Conservation (phyloP, 2,888 invertebrate species). For the Rosalia funebris region DNA sequence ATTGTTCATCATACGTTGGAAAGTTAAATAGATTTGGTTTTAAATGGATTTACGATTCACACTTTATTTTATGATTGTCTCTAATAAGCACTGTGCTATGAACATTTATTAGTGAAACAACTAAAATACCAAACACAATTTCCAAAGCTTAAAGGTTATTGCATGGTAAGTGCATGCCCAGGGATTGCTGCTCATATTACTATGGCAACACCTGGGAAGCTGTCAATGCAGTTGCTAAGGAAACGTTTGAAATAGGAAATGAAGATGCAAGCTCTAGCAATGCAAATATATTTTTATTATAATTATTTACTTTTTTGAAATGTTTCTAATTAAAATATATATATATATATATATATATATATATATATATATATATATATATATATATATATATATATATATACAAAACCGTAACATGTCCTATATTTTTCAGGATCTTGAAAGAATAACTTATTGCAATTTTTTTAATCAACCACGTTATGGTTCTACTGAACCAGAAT, state of each 20-base stretch:
- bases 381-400: background rate
- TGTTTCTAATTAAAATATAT: background rate
- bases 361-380: background rate
- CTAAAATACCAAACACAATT: background rate
- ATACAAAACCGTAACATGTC: background rate
- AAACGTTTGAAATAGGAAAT: background rate
- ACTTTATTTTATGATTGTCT: background rate
- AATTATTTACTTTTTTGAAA: background rate
- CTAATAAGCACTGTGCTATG: background rate
- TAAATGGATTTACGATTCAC: no score
- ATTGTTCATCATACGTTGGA: no score
- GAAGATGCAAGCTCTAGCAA: background rate
- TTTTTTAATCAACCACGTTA: no score
- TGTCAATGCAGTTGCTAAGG: constrained; percentile 1
- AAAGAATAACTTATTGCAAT: no score
- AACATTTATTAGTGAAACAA: background rate
- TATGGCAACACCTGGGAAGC: constrained; percentile 3
- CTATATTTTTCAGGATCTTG: background rate
- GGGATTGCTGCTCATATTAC: constrained; percentile 5
- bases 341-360: no score
- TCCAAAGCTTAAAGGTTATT: constrained; percentile 7
- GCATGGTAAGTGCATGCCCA: constrained; percentile 7
- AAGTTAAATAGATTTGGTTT: no score
- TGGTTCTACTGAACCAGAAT: no score
- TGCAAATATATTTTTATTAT: background rate